A percentile compares a stretch with the other conserved stretches of the same genome.
Evolutionary conservation across 2,888 invertebrate species (phyloP).

Genomic region (Abrostola tripartita): DNA sequence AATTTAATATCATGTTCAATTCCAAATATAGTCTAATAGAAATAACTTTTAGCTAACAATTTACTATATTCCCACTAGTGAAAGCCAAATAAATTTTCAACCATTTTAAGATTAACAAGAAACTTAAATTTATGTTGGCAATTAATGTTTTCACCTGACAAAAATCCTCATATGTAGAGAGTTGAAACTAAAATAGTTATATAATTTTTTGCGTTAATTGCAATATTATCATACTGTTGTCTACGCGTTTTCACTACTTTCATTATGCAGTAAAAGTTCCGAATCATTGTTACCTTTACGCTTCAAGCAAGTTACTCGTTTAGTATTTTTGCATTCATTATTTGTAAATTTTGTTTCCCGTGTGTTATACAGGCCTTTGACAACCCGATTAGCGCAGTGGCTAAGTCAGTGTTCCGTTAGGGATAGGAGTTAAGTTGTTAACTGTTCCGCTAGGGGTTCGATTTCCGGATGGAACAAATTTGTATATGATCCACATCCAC

Average conservation of each 20-base stretch:
- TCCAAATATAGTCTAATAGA: background rate
- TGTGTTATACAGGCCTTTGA: no score
- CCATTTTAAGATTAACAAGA: background rate
- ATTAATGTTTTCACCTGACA: conserved; percentile 20
- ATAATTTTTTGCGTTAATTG: conserved; percentile 16
- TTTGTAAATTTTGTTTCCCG: no score
- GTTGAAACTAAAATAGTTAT: background rate
- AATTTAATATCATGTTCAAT: no score
- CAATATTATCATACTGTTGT: conserved; percentile 12
- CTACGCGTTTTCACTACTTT: conserved; percentile 2
- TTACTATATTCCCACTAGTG: background rate
- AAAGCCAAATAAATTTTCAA: background rate
- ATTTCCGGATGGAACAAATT: no score
- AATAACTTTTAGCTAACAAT: background rate
- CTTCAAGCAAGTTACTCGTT: background rate
- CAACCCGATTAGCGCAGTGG: no score
- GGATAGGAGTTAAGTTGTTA: no score
- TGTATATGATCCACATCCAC: no score
- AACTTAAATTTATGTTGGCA: background rate
- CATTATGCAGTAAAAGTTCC: conserved; percentile 12
- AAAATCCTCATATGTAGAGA: conserved; percentile 9
- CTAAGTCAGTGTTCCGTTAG: no score
- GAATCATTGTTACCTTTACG: conserved; percentile 4
- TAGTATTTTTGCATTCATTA: no score
- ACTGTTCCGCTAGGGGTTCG: no score